These are phyloP conservation scores for Eurytoma adleriae DNA, from an alignment of 2,888 invertebrate species.

Conservation along the genomic window DNA sequence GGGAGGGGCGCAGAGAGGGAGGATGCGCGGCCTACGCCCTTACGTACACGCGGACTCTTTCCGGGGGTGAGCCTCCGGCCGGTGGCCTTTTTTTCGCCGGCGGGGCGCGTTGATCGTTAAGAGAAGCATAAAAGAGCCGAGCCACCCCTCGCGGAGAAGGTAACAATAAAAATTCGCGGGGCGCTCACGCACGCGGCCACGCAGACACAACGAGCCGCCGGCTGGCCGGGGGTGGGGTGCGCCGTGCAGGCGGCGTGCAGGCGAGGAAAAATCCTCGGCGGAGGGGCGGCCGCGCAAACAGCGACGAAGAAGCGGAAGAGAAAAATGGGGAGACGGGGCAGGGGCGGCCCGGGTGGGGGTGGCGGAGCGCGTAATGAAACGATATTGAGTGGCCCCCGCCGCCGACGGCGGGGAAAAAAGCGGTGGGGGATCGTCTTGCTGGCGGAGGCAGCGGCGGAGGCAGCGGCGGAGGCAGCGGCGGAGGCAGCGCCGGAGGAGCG, in stretches of 20 bases:
- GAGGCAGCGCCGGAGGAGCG: slow-evolving; percentile 46
- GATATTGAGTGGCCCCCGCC: slow-evolving; percentile 71
- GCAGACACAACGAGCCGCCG: neutral
- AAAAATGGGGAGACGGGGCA: slow-evolving; percentile 48
- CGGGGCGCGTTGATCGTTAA: slow-evolving; percentile 66
- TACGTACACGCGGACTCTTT: slow-evolving; percentile 40
- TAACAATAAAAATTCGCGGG: slow-evolving; percentile 75
- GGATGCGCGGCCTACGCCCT: slow-evolving; percentile 50
- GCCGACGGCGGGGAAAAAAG: slow-evolving; percentile 58
- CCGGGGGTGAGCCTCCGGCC: slow-evolving; percentile 40
- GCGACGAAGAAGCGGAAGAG: slow-evolving; percentile 40
- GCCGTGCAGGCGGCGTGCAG: neutral
- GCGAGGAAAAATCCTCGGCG: slow-evolving; percentile 45
- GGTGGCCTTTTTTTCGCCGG: slow-evolving; percentile 29
- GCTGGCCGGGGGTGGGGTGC: neutral
- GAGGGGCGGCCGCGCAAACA: slow-evolving; percentile 47
- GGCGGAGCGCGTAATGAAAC: slow-evolving; percentile 74
- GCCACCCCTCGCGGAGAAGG: slow-evolving; percentile 64
- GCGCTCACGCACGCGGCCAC: neutral
- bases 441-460: slow-evolving; percentile 45
- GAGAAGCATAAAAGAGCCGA: slow-evolving; percentile 69
- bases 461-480: slow-evolving; percentile 51
- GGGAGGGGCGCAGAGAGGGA: slow-evolving; percentile 1
- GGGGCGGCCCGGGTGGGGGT: slow-evolving; percentile 35
- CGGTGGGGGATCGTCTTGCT: slow-evolving; percentile 52